Base-by-base conservation (phyloP, 2,113 vertebrate species). In the Centropristis striata region DNA sequence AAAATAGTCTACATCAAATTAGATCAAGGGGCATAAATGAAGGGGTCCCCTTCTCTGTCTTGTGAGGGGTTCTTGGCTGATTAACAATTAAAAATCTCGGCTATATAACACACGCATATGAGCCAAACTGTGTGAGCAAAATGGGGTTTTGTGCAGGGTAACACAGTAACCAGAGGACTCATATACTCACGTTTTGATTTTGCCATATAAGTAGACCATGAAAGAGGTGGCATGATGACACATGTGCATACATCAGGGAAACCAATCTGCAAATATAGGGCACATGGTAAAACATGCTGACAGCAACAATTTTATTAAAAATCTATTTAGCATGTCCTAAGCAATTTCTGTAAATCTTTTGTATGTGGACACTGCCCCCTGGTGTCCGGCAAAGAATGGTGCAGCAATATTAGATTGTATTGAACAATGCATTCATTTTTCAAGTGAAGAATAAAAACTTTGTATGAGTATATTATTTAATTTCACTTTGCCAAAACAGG, bases 401-500 rank as follows among this genome's bases (percentile, higher is more conserved):
- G 39, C 82, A 87, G 57, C 5, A 3, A 15, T 9, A 20, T 25
- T 4, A 36, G 8, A 7, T 2, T 1, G 4, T 2, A 12, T 4
- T 27, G 25, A 8, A 39, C 21, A 53, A 41, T 9, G 11, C 12
- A 53, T 20, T 0, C 0, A 32, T 36, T 41, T 21, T 57, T 47
- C 16, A 39, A 65, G n/a, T 15, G 2, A 5, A 75, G 10, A 55
- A 51, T 8, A 57, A 28, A 27, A 15, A 1, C 12, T 57, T 70
- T 53, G 8, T 3, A 46, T 7, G 3, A 41, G 39, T 61, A 37
- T 39, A 44, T 9, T 32, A 47, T 88, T 89, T 85, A 71, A 82
- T 88, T 80, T 80, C 49, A 72, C 49, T 86, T 83, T 60, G 59
- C 25, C 80, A 60, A 75, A 73, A 84, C 72, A 78, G 9, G 42